Percentiles rank a stretch among this genome's conserved stretches.
Evolutionary conservation across 2,888 invertebrate species (phyloP).

Genomic region (Chrysina gloriosa): DNA sequence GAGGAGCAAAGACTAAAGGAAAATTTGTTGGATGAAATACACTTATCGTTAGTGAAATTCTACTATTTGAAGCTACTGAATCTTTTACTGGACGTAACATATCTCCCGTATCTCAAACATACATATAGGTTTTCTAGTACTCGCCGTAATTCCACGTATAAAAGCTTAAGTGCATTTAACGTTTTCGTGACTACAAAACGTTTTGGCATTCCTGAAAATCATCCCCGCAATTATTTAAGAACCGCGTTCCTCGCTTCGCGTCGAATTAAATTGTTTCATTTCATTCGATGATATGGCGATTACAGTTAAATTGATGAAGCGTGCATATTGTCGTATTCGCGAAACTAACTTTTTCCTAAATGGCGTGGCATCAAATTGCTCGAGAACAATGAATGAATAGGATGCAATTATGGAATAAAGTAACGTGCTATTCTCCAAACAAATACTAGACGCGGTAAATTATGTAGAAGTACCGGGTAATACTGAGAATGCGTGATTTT

Average conservation of each 20-base stretch:
- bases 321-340: constrained; percentile 9
- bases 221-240: background rate
- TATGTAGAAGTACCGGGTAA: constrained; percentile 5
- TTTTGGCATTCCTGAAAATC: background rate
- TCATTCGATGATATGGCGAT: constrained; percentile 11
- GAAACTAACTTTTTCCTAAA: constrained; percentile 14
- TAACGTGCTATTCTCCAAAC: constrained; percentile 13
- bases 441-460: constrained; percentile 10
- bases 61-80: no score
- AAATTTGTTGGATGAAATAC: no score
- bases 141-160: no score
- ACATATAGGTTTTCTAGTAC: no score
- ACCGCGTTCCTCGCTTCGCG: background rate
- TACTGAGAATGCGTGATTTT: background rate
- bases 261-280: background rate
- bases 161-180: no score
- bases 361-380: constrained; percentile 9
- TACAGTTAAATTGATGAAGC: constrained; percentile 16
- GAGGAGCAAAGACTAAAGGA: no score
- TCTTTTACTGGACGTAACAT: no score
- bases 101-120: no score
- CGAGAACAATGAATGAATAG: constrained; percentile 26
- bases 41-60: no score
- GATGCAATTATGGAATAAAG: constrained; percentile 15
- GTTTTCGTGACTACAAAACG: no score